Base-by-base conservation (phyloP, 2,113 vertebrate genomes). In the Apeltes quadracus region DNA sequence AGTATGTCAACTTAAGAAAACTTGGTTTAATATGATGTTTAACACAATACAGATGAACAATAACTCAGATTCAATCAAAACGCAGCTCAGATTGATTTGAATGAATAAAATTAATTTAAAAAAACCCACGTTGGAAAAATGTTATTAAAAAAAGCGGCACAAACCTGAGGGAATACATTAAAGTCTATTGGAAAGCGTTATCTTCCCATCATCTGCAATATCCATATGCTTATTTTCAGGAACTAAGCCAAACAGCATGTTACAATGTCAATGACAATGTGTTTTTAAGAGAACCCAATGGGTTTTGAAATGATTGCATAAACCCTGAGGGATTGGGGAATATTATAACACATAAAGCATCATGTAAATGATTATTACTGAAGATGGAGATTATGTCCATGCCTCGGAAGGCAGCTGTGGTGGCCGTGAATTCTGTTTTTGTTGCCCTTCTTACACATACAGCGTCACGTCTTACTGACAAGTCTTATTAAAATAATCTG, bases 401-500 rank as follows among this genome's bases (percentile, higher is more conserved):
- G 39, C 20, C 34, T 22, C 51, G 50, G 62, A 46, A 43, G 4
- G 18, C 29, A 18, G 41, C 41, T 55, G 32, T 18, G 51, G 61
- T 53, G 29, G 20, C 61, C 50, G 43, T 23, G 3, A 44, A 48
- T 27, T 44, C 27, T 61, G 32, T 32, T 51, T 48, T 23, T 36
- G 53, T 55, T 23, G 9, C 62, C 18, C 50, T 23, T 18, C 32
- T 46, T 51, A 58, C 71, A 61, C 48, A 23, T 51, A 20, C 22
- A 25, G 22, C 14, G 7, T 18, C 29, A 36, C 63, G 56, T 67
- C 59, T 20, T 5, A 27, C 22, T 76, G 55, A 76, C 61, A 81
- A 44, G 41, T 58, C 39, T 67, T 68, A 72, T 79, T 73, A 62
- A 69, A 75, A 34, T 4, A 80, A 80, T 68, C 32, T 53, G 72